Evolutionary conservation across 2,888 invertebrate genomes (phyloP).

Genomic region (Allophyes oxyacanthae): DNA sequence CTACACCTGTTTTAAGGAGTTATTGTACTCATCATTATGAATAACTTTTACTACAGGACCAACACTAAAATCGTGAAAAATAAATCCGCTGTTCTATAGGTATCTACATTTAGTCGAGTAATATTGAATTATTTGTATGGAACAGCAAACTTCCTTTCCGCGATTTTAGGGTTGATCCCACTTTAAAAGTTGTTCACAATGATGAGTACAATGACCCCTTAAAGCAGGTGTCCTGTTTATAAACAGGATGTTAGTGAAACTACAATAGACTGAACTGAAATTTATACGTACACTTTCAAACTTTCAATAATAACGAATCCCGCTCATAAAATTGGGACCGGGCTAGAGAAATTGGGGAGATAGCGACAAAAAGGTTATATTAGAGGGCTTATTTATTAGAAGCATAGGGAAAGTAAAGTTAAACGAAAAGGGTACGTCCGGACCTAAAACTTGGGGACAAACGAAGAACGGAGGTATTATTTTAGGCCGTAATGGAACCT

Average conservation of each 20-base stretch:
- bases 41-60: no score
- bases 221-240: no score
- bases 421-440: slow-evolving; percentile 35
- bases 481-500: slow-evolving; percentile 10
- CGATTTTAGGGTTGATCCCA: no score
- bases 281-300: slow-evolving; percentile 5
- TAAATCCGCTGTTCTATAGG: no score
- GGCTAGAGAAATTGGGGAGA: slow-evolving; percentile 30
- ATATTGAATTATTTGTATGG: no score
- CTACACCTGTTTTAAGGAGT: no score
- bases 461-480: slow-evolving; percentile 14
- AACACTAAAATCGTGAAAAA: no score
- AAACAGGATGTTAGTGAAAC: slow-evolving; percentile 1
- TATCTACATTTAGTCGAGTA: no score
- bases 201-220: no score
- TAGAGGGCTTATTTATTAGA: slow-evolving; percentile 49
- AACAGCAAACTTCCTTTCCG: no score
- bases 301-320: slow-evolving; percentile 33
- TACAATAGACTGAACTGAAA: slow-evolving; percentile 9
- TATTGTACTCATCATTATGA: no score
- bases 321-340: slow-evolving; percentile 40
- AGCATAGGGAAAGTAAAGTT: slow-evolving; percentile 40
- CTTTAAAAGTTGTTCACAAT: no score
- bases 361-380: slow-evolving; percentile 51
- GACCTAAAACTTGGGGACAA: slow-evolving; percentile 19